These are phyloP conservation scores for Masnerella sp. DNA, from an alignment of 2,888 invertebrate genomes.

Conservation along the genomic window DNA sequence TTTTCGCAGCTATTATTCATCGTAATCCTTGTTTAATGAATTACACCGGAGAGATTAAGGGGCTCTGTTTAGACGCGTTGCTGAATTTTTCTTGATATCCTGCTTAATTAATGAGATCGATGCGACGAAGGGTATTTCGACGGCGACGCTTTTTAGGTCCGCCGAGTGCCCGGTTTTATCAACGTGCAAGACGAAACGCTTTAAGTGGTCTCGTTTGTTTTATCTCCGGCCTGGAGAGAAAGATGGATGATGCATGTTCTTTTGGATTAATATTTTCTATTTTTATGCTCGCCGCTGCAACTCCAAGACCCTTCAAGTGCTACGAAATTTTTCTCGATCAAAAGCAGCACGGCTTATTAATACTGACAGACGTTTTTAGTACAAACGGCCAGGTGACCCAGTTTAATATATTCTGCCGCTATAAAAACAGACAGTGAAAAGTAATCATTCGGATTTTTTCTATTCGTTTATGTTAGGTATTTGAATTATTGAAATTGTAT, in stretches of 20 bases:
- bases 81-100: constrained; percentile 41
- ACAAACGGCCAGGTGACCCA: constrained; percentile 5
- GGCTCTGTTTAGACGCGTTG: constrained; percentile 26
- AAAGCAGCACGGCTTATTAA: constrained; percentile 7
- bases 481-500: too few species aligned
- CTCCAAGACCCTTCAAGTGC: not conserved
- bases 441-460: not conserved
- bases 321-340: constrained; percentile 6
- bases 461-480: too few species aligned
- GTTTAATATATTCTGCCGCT: not conserved
- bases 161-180: constrained; percentile 22
- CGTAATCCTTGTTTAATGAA: constrained; percentile 53
- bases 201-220: constrained; percentile 28
- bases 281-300: constrained; percentile 12
- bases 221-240: not conserved
- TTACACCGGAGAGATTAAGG: constrained; percentile 34
- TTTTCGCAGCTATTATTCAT: constrained; percentile 39
- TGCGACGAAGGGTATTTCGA: constrained; percentile 36
- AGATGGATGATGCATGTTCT: constrained; percentile 14
- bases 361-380: constrained; percentile 9
- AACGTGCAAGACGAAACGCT: constrained; percentile 9
- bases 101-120: constrained; percentile 46
- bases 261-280: constrained; percentile 8
- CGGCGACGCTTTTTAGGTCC: constrained; percentile 25
- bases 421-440: constrained; percentile 2